Evolutionary conservation across 2,888 invertebrate genomes (phyloP).

Genomic region (Philereme vetulata): DNA sequence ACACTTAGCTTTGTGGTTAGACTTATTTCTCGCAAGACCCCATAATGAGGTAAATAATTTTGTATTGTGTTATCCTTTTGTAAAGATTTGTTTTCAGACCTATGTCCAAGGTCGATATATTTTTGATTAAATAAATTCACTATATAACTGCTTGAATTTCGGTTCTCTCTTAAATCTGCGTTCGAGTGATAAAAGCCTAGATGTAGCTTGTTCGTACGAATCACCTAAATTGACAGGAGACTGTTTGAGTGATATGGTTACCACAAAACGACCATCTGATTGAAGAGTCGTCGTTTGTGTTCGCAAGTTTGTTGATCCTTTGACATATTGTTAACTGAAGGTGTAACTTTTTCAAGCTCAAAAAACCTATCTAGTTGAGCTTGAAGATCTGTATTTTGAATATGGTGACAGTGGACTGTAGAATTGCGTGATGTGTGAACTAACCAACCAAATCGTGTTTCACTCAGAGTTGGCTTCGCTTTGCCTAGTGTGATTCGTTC

Average conservation of each 20-base stretch:
- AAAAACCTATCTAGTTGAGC: not conserved
- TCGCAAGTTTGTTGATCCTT: not conserved
- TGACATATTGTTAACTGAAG: not conserved
- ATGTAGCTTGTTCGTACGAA: conserved; percentile 14
- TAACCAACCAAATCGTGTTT: conserved; percentile 7
- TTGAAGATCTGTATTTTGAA: not conserved
- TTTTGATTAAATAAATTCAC: conserved; percentile 20
- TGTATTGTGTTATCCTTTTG: not conserved
- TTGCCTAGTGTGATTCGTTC: conserved; percentile 1
- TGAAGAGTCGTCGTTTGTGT: not conserved
- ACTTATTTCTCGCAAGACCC: conserved; percentile 14
- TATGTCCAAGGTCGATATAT: conserved; percentile 22
- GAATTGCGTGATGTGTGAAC: not conserved
- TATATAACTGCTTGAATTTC: conserved; percentile 13
- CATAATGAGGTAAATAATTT: conserved; percentile 27
- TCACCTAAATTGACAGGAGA: conserved; percentile 22
- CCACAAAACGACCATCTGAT: conserved; percentile 18
- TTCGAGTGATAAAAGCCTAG: conserved; percentile 25
- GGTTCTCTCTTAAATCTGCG: conserved; percentile 15
- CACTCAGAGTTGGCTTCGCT: not conserved
- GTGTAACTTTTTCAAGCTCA: not conserved
- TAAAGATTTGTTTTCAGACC: conserved; percentile 6
- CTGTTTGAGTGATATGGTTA: conserved; percentile 27
- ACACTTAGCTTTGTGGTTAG: conserved; percentile 23
- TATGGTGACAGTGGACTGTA: not conserved